Conservation (phyloP, 2,888 invertebrate species). For the Eristalis tenax region DNA sequence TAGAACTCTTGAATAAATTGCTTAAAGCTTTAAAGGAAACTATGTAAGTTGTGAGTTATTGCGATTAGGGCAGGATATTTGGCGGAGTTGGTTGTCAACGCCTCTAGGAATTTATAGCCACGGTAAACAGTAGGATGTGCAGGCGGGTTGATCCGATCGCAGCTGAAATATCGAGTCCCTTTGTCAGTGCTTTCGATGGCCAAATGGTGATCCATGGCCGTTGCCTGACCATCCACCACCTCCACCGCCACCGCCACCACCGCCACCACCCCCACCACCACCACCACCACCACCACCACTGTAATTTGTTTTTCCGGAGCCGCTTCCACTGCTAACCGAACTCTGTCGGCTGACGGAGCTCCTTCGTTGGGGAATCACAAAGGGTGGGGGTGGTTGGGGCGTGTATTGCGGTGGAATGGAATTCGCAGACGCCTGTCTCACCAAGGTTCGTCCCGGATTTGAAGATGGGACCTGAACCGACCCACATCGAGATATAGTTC, state of each 20-base stretch:
- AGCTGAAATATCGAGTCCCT: conserved; percentile 80
- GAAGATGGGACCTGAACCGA: conserved; percentile 78
- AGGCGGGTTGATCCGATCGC: conserved; percentile 73
- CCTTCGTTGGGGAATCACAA: conserved; percentile 80
- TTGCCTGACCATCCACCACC: conserved; percentile 47
- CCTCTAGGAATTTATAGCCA: conserved; percentile 76
- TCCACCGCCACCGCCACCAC: conserved; percentile 14
- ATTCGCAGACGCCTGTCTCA: conserved; percentile 79
- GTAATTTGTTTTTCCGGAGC: conserved; percentile 9
- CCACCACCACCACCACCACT: conserved; percentile 15
- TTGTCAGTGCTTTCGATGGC: conserved; percentile 80
- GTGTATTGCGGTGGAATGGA: conserved; percentile 80
- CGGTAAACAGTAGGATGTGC: conserved; percentile 80
- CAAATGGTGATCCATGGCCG: conserved; percentile 74
- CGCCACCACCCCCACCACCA: conserved; percentile 38
- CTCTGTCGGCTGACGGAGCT: conserved; percentile 78
- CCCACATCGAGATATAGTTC: conserved; percentile 78
- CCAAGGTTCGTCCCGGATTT: conserved; percentile 74
- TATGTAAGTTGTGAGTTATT: conserved; percentile 11
- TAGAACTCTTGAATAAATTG: not conserved
- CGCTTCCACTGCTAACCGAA: conserved; percentile 73
- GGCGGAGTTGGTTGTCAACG: not conserved
- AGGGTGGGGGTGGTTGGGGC: conserved; percentile 80
- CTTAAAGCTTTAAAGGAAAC: conserved; percentile 65
- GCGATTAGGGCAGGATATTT: conserved; percentile 9